Evolutionary conservation across 2,888 invertebrate species (phyloP), one percentile per base, ranked within the genome.

Genomic region (Campoletis raptor): DNA sequence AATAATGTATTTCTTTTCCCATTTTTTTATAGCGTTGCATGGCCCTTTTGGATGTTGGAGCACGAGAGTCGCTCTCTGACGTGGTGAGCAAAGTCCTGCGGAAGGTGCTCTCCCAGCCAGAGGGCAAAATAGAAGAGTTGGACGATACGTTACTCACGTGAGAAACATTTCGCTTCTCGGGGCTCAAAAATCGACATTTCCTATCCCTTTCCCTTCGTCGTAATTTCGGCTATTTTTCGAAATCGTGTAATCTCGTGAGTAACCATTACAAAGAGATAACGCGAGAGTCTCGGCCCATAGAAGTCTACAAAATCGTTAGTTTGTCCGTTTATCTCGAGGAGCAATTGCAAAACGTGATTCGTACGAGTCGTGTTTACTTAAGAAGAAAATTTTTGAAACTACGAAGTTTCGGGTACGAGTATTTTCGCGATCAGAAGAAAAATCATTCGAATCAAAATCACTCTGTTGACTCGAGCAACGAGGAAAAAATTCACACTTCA

Each of bases 101-200:
- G 87, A 98, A 98, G 95, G 96, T 97, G 21, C 95, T 96, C 85
- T 96, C 96, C 54, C 97, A 97, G 92, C 96, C 97, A 24, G 97
- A 98, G 93, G 97, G 97, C 89, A 97, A 97, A 94, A 97, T 98
- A 94, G 98, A 98, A 93, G 98, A 99, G 94, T 96, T 99, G 88
- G 99, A 99, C 94, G 98, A 98, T 94, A 99, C 99, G 81, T 95
- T 99, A 93, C 96, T 98, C 94, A 97, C 97, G 94, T 98, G 97
- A 97, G 93, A 93, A 90, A 92, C 87, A 91, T 91, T 92, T 89
- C 88, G 88, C 76, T 88, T 90, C 89, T 90, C 87, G 89, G 83
- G 87, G 87, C 89, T 87, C 57, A 77, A 79, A 89, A 89, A 72
- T 88, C 86, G 87, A 83, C 85, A 89, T 86, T 87, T 61, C 85